Evolutionary conservation across 2,888 invertebrate species (phyloP), one percentile per base, ranked within the genome.

Genomic region (Scaptomyza polygonia): DNA sequence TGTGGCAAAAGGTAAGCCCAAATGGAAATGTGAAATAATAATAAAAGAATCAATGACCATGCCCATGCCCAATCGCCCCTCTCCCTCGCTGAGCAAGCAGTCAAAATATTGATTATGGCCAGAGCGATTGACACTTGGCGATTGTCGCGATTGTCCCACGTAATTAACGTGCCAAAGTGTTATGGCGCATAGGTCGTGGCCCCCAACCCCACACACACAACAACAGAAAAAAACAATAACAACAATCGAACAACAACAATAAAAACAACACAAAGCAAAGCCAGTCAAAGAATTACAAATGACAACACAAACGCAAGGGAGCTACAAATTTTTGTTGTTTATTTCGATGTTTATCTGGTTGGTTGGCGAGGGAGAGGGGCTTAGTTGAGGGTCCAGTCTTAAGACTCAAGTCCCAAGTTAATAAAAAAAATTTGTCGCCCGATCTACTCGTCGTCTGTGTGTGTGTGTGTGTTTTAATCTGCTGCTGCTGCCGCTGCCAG

Each of bases 291-390:
- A 68, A 40, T 55, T 53, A 74, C 75, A 74, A 75, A 75, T 74
- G 76, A 75, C 76, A 76, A 71, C 63, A 67, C 3, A 39, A 39
- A 67, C 72, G 54, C 63, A 63, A 76, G 77, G 76, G 72, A 76
- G 77, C 74, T 77, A 82, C 82, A 83, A 86, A 86, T 86, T 86
- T 85, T 79, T 83, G 86, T 85, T 82, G 81, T 85, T 86, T 82
- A 82, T 79, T 77, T 84, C 76, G 82, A 83, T 83, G 73, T 61
- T 83, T 86, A 83, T 83, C 82, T 72, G 44, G 39, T 1, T 2
- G 9, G 39, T 16, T 12, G 3, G 11, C 1, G 32, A 5, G 32
- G 9, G 32, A 32, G 42, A 58, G 55, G 44, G 44, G 62, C 59
- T 75, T 62, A 72, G 72, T 58, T 61, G 39, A 39, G 72, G 73